Conservation (phyloP, 2,797 vertebrate species). For the Neopelma chrysocephalum region DNA sequence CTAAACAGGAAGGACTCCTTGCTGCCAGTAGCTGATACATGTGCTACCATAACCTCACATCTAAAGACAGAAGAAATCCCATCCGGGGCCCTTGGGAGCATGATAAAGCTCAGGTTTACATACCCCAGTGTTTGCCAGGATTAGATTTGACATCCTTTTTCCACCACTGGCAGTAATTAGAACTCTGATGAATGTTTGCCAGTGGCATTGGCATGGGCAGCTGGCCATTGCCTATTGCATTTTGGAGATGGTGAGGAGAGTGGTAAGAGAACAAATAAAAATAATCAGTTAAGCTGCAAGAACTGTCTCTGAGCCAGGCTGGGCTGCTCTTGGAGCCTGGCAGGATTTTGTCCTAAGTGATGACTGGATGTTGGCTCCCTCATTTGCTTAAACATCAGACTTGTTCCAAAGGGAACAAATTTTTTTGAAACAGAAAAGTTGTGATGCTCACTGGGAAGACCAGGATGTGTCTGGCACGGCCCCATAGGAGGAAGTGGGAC, state of each 20-base stretch:
- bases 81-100: background rate
- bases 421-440: background rate
- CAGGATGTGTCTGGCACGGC: background rate
- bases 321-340: background rate
- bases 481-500: background rate
- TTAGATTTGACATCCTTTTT: background rate
- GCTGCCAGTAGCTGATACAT: background rate
- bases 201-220: background rate
- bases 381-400: background rate
- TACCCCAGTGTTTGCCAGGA: background rate
- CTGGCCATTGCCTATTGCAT: background rate
- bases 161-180: background rate
- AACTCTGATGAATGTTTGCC: background rate
- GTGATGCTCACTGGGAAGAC: background rate
- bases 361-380: background rate
- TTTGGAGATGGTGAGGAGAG: background rate
- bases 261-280: background rate
- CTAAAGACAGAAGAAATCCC: background rate
- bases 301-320: background rate
- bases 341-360: background rate
- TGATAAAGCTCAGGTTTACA: background rate
- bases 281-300: background rate
- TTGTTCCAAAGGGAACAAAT: background rate
- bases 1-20: background rate
- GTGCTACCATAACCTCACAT: rapidly evolving